Percentiles rank a stretch among this genome's conserved stretches.
These are phyloP conservation scores for Oreochromis aureus DNA, from an alignment of 2,113 vertebrate species.

Conservation along the genomic window DNA sequence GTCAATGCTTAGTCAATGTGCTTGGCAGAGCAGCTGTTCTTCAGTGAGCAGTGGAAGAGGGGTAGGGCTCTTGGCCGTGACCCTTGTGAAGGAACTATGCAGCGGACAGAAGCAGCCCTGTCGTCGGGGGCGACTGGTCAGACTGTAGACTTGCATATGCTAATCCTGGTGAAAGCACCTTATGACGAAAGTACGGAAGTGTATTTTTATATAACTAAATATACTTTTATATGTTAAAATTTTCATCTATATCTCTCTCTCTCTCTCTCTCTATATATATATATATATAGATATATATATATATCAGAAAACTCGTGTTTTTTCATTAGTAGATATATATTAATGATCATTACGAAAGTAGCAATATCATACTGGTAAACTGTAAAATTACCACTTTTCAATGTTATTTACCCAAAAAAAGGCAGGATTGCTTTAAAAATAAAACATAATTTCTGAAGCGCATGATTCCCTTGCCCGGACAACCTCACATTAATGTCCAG, in stretches of 20 bases:
- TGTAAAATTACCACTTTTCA: neutral
- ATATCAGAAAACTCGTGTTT: neutral
- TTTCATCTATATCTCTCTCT: neutral
- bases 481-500: conserved; percentile 42
- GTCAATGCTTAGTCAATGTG: conserved; percentile 65
- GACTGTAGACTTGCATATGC: conserved; percentile 22
- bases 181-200: neutral
- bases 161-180: conserved; percentile 19
- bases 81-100: conserved; percentile 54
- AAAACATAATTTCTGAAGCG: neutral
- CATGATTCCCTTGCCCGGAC: neutral
- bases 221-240: neutral
- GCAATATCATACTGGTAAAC: neutral
- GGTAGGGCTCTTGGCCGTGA: conserved; percentile 62
- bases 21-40: conserved; percentile 65
- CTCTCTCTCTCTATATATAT: too few species aligned
- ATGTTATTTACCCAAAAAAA: neutral
- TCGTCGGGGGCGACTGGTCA: conserved; percentile 36
- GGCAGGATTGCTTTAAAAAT: neutral
- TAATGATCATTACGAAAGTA: neutral
- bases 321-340: neutral
- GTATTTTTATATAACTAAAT: neutral
- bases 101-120: conserved; percentile 56
- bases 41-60: conserved; percentile 35
- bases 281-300: neutral